Conservation (phyloP, 2,113 vertebrate genomes). For the Sclerurus mexicanus region DNA sequence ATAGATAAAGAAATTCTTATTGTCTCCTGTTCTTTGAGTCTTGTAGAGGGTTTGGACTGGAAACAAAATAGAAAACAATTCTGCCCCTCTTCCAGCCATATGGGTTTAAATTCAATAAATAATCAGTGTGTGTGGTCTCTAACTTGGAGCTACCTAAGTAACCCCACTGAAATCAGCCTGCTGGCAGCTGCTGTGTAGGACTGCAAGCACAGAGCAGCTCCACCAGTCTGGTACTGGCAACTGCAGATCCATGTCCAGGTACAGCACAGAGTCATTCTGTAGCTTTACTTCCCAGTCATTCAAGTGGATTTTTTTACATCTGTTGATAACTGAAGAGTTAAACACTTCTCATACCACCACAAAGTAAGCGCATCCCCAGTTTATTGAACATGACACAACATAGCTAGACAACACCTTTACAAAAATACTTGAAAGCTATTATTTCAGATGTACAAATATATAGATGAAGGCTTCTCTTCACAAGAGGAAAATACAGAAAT, state of each 20-base stretch:
- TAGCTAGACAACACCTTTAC: background rate
- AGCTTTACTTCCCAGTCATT: background rate
- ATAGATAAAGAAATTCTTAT: background rate
- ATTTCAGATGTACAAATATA: conserved; percentile 36
- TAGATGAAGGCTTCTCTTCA: background rate
- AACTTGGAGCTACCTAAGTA: background rate
- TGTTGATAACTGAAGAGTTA: background rate
- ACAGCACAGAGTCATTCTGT: background rate
- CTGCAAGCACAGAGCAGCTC: background rate
- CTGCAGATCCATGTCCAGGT: accelerated
- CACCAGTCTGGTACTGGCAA: background rate
- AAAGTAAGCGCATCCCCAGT: background rate
- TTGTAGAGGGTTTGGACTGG: background rate
- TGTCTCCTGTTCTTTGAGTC: background rate
- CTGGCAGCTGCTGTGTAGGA: background rate
- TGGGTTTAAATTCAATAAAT: background rate
- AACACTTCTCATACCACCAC: background rate
- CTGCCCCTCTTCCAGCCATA: background rate
- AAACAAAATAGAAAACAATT: background rate
- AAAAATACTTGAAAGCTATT: conserved; percentile 39
- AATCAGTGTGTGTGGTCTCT: background rate
- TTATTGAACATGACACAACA: conserved; percentile 15
- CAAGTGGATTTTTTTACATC: background rate
- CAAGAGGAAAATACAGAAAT: conserved; percentile 7
- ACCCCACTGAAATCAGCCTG: background rate